Conservation (phyloP, 2,113 vertebrate species). For the Nerophis ophidion region DNA sequence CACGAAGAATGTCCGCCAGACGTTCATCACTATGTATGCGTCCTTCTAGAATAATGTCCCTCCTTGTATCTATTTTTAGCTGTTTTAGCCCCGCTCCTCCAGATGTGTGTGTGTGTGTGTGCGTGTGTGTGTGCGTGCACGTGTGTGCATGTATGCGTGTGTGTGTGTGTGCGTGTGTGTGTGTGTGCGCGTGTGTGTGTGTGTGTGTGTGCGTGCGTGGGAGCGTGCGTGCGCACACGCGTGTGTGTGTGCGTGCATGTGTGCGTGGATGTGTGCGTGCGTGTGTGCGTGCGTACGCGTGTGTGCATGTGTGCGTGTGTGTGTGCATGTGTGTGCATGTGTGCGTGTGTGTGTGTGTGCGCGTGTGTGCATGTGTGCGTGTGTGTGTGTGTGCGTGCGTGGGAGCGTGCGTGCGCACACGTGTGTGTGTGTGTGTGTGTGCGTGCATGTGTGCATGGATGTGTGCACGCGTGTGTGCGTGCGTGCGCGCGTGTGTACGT, state of each 20-base stretch:
- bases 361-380: slow-evolving; percentile 8
- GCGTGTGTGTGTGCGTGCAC: slow-evolving; percentile 11
- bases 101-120: slow-evolving; percentile 17
- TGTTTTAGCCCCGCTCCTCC: slow-evolving; percentile 39
- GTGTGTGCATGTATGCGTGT: slow-evolving; percentile 21
- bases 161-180: slow-evolving; percentile 10
- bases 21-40: slow-evolving; percentile 44
- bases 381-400: slow-evolving; percentile 22
- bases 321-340: slow-evolving; percentile 13
- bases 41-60: slow-evolving; percentile 41
- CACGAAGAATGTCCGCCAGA: slow-evolving; percentile 43
- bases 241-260: slow-evolving; percentile 7
- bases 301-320: slow-evolving; percentile 14
- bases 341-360: slow-evolving; percentile 15
- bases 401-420: slow-evolving; percentile 14
- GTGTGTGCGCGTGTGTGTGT: slow-evolving; percentile 10
- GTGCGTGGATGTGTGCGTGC: no score
- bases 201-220: slow-evolving; percentile 17
- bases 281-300: slow-evolving; percentile 13
- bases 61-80: slow-evolving; percentile 63
- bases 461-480: slow-evolving; percentile 1
- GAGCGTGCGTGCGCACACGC: no score
- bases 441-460: no score
- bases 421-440: slow-evolving; percentile 13
- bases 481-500: slow-evolving; percentile 17